Evolutionary conservation across 2,888 invertebrate species (phyloP), one percentile per base, ranked within the genome.

Genomic region (Dastarcus helophoroides): DNA sequence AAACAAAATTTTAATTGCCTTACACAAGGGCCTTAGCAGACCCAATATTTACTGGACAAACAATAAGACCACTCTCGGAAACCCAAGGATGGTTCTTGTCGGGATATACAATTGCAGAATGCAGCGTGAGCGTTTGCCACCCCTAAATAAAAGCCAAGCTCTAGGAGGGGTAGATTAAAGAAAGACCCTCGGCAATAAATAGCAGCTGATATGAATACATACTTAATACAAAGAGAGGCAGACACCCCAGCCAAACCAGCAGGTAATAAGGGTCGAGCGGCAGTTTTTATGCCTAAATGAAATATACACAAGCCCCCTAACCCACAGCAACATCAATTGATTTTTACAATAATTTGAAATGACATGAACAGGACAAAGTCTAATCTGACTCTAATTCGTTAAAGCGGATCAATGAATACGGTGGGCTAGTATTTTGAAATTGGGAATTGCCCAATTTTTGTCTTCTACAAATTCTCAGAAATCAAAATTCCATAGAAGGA

Each of bases 131-230:
- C 5, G 6, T 32, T 31, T 34, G 30, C 31, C 35, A 37, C 35
- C 37, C 37, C 32, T 21, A 13, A 37, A 37, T 37, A 35, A 37
- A 32, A 32, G 31, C 33, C 26, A 28, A 32, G 32, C 32, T 31
- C 21, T 22, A 23, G 13, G 14, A 14, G 21, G 26, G 16, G 26
- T n/a, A 21, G 16, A 8, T 31, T 23, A 9, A 21, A 32, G 29
- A 26, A 29, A 14, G 11, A 26, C 7, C 15, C 26, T 14, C 7
- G 6, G 7, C 14, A 7, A 41, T 44, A 44, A 44, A 44, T 43
- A 43, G 40, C 45, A 42, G 45, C 45, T 41, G 45, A 45, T 43
- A 44, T 44, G 42, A 45, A 45, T 43, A 42, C 38, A 40, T 36
- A 29, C 26, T 26, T 13, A 13, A 14, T 6, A 6, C 6, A 6